phyloP scores from a whole-genome alignment of 1,140 invertebrate species.

The Ooceraea biroi region DNA sequence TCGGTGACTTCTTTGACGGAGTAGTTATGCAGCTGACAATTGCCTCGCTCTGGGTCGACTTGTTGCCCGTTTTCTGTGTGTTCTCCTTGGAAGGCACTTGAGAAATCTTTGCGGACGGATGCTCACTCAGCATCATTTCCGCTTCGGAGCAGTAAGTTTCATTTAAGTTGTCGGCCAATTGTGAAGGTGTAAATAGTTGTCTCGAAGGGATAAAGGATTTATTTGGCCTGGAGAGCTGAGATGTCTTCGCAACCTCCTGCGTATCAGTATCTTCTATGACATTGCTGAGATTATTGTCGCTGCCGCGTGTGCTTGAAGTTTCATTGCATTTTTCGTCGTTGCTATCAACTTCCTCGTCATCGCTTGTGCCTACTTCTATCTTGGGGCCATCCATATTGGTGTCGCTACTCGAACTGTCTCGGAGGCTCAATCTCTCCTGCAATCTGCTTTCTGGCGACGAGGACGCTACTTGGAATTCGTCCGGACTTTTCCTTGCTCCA shows the following conservation, averaged over 20 bases:
- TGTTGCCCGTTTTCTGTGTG: background rate
- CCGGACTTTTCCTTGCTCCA: background rate
- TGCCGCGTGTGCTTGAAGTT: conserved; percentile 23
- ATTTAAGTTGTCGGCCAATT: conserved; percentile 62
- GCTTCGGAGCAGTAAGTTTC: conserved; percentile 69
- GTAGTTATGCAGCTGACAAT: conserved; percentile 55
- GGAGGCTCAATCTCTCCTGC: background rate
- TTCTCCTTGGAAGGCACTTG: conserved; percentile 57
- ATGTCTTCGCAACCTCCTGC: conserved; percentile 26
- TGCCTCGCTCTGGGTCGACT: conserved; percentile 18
- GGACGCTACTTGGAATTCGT: background rate
- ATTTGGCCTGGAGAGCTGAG: background rate
- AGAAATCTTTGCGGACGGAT: conserved; percentile 72
- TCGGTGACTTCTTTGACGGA: background rate
- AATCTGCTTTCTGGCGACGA: background rate
- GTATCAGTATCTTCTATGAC: conserved; percentile 74
- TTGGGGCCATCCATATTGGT: background rate
- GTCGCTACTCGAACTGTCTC: background rate
- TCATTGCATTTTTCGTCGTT: conserved; percentile 1
- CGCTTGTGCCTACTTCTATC: conserved; percentile 50
- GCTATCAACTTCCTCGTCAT: background rate
- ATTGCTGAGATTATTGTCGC: conserved; percentile 62
- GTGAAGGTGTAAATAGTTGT: background rate
- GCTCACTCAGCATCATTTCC: conserved; percentile 12
- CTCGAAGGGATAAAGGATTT: background rate